phyloP scores from a whole-genome alignment of 2,888 invertebrate species.

The Julus scandinavius region DNA sequence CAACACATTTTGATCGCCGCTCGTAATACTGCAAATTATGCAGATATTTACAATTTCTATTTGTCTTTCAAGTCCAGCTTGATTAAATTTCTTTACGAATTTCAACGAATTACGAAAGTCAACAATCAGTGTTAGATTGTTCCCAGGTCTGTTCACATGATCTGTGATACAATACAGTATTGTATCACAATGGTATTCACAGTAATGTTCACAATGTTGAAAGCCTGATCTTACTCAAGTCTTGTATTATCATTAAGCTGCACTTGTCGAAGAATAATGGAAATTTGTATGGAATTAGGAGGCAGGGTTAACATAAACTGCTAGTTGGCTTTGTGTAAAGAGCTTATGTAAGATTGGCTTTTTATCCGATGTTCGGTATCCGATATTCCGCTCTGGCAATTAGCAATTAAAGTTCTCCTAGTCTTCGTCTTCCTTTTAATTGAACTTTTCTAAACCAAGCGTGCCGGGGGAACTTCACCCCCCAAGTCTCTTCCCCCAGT shows the following conservation, averaged over 20 bases:
- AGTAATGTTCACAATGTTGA: background rate
- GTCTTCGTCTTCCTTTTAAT: background rate
- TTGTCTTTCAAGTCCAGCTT: no score
- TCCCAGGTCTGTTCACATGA: no score
- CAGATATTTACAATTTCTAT: no score
- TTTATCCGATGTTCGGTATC: background rate
- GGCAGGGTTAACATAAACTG: conserved; percentile 1
- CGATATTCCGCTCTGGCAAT: conserved; percentile 35
- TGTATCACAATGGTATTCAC: background rate
- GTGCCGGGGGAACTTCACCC: background rate
- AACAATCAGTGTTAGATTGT: no score
- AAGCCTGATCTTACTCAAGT: no score
- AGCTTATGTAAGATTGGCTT: conserved; percentile 33
- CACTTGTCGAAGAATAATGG: background rate
- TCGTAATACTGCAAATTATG: no score
- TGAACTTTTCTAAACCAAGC: background rate
- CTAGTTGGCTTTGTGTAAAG: background rate
- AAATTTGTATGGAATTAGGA: background rate
- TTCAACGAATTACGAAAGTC: no score
- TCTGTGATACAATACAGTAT: no score
- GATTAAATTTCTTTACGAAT: no score
- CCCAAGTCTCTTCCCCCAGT: background rate
- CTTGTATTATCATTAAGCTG: no score
- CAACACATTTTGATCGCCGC: no score
- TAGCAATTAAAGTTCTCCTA: background rate